phyloP scores from a whole-genome alignment of 2,888 invertebrate species.

The Lasioglossum morio region DNA sequence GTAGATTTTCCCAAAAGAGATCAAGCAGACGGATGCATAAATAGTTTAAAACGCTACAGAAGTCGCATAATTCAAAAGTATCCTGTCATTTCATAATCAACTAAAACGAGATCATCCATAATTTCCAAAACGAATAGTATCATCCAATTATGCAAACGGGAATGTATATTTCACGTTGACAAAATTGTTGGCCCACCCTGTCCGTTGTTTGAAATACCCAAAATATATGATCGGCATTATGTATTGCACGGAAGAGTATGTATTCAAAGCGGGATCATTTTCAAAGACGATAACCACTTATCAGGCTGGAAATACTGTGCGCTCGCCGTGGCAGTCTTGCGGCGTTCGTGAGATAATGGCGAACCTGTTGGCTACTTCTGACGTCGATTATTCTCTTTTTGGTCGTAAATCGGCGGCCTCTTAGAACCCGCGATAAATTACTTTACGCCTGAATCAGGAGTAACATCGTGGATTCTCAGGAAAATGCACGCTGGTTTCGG shows the following conservation, averaged over 20 bases:
- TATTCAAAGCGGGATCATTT: conserved; percentile 54
- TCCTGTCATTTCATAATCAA: neutral
- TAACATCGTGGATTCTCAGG: conserved; percentile 35
- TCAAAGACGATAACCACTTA: conserved; percentile 58
- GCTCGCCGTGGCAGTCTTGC: conserved; percentile 23
- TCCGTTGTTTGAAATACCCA: neutral
- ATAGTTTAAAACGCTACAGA: neutral
- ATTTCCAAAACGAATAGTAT: neutral
- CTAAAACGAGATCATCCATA: neutral
- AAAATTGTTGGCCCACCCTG: conserved; percentile 17
- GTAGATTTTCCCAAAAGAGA: neutral
- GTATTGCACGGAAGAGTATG: neutral
- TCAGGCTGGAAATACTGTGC: conserved; percentile 42
- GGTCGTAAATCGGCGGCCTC: conserved; percentile 56
- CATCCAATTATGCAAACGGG: neutral
- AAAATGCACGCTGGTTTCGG: conserved; percentile 20
- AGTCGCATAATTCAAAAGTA: neutral
- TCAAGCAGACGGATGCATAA: neutral
- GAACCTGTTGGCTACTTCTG: conserved; percentile 52
- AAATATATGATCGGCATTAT: conserved; percentile 26
- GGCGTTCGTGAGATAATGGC: conserved; percentile 50
- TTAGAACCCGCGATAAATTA: conserved; percentile 63
- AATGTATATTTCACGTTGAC: neutral
- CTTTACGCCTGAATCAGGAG: conserved; percentile 51
- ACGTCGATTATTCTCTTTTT: conserved; percentile 48